phyloP scores from a whole-genome alignment of 2,113 vertebrate genomes.

The Romanogobio albipinnatus region DNA sequence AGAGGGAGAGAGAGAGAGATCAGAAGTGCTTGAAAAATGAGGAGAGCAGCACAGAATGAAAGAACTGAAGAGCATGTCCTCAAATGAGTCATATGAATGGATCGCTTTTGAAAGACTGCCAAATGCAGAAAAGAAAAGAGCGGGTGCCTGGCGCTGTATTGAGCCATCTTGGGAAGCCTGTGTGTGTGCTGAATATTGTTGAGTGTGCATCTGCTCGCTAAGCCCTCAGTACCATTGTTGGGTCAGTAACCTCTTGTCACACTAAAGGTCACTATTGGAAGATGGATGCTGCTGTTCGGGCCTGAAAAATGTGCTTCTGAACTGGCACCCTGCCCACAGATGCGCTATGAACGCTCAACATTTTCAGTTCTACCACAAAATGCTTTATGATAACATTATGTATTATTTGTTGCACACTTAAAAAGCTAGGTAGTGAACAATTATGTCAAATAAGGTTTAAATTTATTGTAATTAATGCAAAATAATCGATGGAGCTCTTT shows the following conservation, averaged over 20 bases:
- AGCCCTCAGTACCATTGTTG: conserved; percentile 21
- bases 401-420: background rate
- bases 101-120: conserved; percentile 56
- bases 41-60: conserved; percentile 31
- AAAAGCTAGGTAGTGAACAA: background rate
- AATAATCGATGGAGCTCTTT: background rate
- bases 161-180: conserved; percentile 31
- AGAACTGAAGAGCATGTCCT: conserved; percentile 50
- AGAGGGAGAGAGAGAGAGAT: background rate
- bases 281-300: conserved; percentile 25
- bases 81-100: conserved; percentile 54
- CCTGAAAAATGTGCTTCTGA: conserved; percentile 15
- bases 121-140: conserved; percentile 44
- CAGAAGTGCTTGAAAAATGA: conserved; percentile 27
- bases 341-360: background rate
- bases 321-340: background rate
- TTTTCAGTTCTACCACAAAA: background rate
- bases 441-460: background rate
- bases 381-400: background rate
- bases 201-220: background rate
- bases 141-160: conserved; percentile 13
- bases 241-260: conserved; percentile 35
- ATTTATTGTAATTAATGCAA: background rate
- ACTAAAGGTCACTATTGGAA: background rate
- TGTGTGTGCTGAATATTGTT: conserved; percentile 20